Base-by-base conservation (phyloP, 1,140 invertebrate species). In the Sycophaga agraensis region DNA sequence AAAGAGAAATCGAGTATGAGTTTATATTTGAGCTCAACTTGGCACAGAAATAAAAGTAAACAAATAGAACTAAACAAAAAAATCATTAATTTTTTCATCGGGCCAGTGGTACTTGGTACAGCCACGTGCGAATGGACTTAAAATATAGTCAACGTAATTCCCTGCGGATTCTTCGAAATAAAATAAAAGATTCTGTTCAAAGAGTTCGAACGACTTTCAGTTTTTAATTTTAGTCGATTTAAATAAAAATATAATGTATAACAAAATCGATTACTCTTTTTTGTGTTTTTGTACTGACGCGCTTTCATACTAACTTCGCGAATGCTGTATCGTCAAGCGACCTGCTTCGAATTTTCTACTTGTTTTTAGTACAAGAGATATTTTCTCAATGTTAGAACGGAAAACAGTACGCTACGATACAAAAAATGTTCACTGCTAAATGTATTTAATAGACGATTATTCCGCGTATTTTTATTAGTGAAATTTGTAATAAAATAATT, bases 381-480 rank as follows among this genome's bases (percentile, higher is more conserved):
- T 40, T 49, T 59, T 9, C 26, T 48, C 39, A 24, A 17, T 48
- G n/a, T 19, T 24, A 24, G n/a, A 48, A 26, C 3, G 9, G 26
- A n/a, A 14, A 24, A 7, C 17, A 28, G 26, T 14, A 43, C 24
- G 17, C 28, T 1, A 39, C 21, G 34, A 17, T 54, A 48, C 16
- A 9, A 28, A 54, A 14, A 7, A 61, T 61, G 49, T 61, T 61
- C 59, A 54, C 59, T 61, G 42, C 50, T 54, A 61, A 61, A 61
- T 51, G n/a, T n/a, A n/a, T n/a, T n/a, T n/a, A n/a, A n/a, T n/a
- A n/a, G n/a, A n/a, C n/a, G n/a, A n/a, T n/a, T n/a, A n/a, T n/a
- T n/a, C n/a, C n/a, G n/a, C n/a, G n/a, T n/a, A n/a, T n/a, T n/a
- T n/a, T n/a, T n/a, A n/a, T n/a, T n/a, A n/a, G n/a, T n/a, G n/a